Evolutionary conservation across 2,888 invertebrate genomes (phyloP), one percentile per base, ranked within the genome.

Genomic region (Alsophila aescularia): DNA sequence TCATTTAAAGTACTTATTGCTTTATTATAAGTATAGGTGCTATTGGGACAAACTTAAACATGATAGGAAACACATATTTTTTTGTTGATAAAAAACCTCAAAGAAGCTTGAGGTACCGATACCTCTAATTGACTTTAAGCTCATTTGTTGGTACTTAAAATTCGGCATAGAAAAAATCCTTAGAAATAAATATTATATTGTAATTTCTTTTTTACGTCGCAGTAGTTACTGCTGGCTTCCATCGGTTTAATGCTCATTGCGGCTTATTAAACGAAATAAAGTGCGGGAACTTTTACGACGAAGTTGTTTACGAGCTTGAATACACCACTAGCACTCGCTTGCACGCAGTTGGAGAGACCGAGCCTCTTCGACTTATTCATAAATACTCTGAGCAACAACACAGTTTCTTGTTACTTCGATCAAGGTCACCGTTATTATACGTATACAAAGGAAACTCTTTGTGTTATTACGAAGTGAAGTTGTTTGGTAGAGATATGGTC

Each of bases 201-300:
- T 39, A 44, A 44, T 39, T 27, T 24, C 24, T 15, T 44, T 44
- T 36, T 43, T 14, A 52, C 13, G 36, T 13, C 32, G 34, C 44
- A 32, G 31, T 21, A 14, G 21, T 12, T 36, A 27, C 29, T 10
- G 35, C 13, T 50, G 27, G 52, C 34, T 39, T 44, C 37, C 52
- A 32, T 18, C 36, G 15, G 43, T 39, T 52, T 39, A 15, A 52
- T 39, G 52, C 44, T 44, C 51, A 37, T 51, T 32, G 44, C 37
- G 39, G 52, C 45, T 40, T 52, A 52, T 52, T 45, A 40, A 45
- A 34, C 34, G 32, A 44, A 45, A 40, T 52, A 52, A 52, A 45
- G 40, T 40, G 51, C 43, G 37, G 21, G 32, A 32, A 34, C 12
- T 52, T 52, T 51, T 52, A 52, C 51, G 44, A 52, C 43, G 12